Percentiles rank a stretch among this genome's conserved stretches.
phyloP scores from a whole-genome alignment of 2,797 vertebrate species.

The Amazona finschi region DNA sequence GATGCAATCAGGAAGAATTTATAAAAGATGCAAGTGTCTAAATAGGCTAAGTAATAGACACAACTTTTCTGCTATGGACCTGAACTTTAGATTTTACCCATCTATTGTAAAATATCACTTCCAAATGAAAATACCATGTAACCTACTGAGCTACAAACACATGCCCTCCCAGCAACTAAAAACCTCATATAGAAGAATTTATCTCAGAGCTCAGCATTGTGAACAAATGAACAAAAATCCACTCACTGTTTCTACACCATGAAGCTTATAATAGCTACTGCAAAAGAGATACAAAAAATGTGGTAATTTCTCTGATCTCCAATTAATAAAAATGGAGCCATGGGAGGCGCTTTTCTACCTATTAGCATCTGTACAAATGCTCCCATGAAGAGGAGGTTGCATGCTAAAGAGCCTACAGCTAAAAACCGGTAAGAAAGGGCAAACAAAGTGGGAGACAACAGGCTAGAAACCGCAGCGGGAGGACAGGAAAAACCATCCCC shows the following conservation, averaged over 20 bases:
- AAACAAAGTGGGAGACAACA: not conserved
- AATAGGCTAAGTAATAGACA: not conserved
- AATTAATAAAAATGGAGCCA: not conserved
- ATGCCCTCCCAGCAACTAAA: not conserved
- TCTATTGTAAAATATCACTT: constrained; percentile 41
- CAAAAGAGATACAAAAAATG: not conserved
- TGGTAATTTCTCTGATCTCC: not conserved
- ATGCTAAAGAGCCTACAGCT: not conserved
- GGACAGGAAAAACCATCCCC: not conserved
- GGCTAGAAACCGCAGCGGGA: not conserved
- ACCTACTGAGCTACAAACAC: not conserved
- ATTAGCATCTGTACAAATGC: not conserved
- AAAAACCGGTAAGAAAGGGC: not conserved
- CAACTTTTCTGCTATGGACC: not conserved
- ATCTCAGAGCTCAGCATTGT: not conserved
- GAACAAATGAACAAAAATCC: not conserved
- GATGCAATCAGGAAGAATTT: not conserved
- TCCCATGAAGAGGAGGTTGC: not conserved
- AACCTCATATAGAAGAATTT: not conserved
- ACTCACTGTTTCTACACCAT: not conserved
- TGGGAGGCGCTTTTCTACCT: not conserved
- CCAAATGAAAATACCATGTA: not conserved
- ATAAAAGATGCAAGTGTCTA: not conserved
- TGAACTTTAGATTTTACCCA: not conserved
- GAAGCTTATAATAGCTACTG: not conserved